A percentile compares a stretch with the other conserved stretches of the same genome.
Conservation (phyloP, 2,113 vertebrate genomes). For the Catharus bicknelli region DNA sequence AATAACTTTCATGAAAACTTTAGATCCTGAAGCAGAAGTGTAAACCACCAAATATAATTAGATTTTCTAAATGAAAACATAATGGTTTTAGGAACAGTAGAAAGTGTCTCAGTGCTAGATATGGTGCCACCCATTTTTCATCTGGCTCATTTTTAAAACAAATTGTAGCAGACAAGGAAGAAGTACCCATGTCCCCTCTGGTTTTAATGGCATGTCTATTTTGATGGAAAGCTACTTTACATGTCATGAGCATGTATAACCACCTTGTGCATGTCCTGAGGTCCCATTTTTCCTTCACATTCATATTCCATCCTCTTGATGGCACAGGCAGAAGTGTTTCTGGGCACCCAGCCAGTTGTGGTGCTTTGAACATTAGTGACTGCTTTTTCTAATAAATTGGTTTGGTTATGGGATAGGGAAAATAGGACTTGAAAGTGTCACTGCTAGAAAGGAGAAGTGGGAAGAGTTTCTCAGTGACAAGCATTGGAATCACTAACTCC, state of each 20-base stretch:
- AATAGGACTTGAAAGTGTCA: background rate
- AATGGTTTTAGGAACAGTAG: background rate
- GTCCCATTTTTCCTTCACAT: background rate
- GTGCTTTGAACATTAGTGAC: background rate
- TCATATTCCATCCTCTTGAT: background rate
- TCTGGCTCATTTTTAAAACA: background rate
- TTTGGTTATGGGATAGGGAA: background rate
- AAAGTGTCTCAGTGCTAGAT: background rate
- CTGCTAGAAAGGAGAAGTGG: background rate
- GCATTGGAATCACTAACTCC: background rate
- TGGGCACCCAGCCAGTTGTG: background rate
- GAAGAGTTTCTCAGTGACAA: background rate
- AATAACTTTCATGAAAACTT: background rate
- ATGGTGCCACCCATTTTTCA: background rate
- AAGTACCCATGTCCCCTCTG: background rate
- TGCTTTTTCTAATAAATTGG: background rate
- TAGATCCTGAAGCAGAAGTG: background rate
- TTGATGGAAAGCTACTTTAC: background rate
- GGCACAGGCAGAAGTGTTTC: background rate
- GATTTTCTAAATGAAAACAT: background rate
- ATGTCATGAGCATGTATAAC: background rate
- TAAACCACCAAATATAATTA: background rate
- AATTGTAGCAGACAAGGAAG: background rate
- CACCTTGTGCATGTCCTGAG: background rate
- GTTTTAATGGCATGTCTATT: background rate